Base-by-base conservation (phyloP, 2,797 vertebrate genomes). In the Danio choprae region DNA sequence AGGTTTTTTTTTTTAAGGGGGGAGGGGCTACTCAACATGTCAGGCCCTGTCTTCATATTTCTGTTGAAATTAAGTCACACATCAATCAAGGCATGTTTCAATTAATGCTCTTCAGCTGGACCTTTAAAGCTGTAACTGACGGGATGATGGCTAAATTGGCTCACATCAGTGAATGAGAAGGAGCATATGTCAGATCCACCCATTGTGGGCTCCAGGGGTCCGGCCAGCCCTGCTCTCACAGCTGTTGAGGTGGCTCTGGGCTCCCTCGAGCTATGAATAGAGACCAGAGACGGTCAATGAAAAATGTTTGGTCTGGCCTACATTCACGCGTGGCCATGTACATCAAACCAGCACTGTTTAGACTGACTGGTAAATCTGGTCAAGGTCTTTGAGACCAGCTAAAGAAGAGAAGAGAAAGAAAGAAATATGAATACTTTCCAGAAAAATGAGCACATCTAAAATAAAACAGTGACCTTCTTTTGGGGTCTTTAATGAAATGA, bases 201-300 rank as follows among this genome's bases (percentile, higher is more conserved):
- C 77, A 76, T 48, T 76, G 67, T 67, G 65, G 77, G 67, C 22
- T 76, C 46, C 36, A 38, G 48, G 38, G 51, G 77, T 48, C 77
- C 29, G 20, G 9, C 51, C 18, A 44, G 15, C 11, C 51, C 55
- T 44, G 63, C 51, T 74, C 70, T 67, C 50, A 62, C 65, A 59
- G 70, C 77, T 75, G 70, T 62, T 73, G 74, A 60, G 58, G 78
- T 56, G 56, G 43, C 77, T 64, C 64, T 73, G 79, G 64, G 20
- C 58, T 63, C 73, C 70, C 41, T 65, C 9, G 0, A 48, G 68
- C 79, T 85, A 83, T 79, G 76, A 81, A 83, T 60, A 83, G 78
- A 74, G 46, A 79, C 48, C 65, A 82, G 60, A 40, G 38, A 29
- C 15, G 71, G 58, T 64, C 78, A 64, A 51, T 22, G 41, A 65